Evolutionary conservation across 2,888 invertebrate species (phyloP).

Genomic region (Glaucopsyche alexis): DNA sequence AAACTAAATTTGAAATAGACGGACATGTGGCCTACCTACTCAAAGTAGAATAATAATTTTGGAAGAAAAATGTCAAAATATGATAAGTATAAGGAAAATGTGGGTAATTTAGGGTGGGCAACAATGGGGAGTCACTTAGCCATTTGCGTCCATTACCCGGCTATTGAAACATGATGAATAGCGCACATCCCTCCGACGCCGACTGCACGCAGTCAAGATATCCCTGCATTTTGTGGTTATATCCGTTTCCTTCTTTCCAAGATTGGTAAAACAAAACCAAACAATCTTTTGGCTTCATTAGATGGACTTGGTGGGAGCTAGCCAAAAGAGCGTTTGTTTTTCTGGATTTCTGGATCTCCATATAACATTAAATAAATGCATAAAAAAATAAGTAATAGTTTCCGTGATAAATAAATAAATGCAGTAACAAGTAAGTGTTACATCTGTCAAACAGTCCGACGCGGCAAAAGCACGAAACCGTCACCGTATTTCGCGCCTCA

Average conservation of each 20-base stretch:
- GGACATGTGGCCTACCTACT: no score
- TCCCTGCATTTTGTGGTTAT: constrained; percentile 6
- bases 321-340: not conserved
- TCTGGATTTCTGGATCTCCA: not conserved
- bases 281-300: not conserved
- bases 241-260: not conserved
- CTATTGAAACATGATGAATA: constrained; percentile 35
- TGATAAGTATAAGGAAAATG: constrained; percentile 26
- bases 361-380: not conserved
- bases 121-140: constrained; percentile 31
- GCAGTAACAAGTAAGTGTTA: constrained; percentile 1
- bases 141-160: constrained; percentile 35
- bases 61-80: constrained; percentile 21
- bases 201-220: constrained; percentile 21
- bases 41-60: not conserved
- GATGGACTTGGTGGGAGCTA: not conserved
- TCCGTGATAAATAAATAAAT: not conserved
- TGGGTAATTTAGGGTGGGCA: constrained; percentile 18
- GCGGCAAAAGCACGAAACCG: constrained; percentile 64
- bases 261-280: not conserved
- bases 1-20: no score
- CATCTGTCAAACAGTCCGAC: constrained; percentile 46
- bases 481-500: constrained; percentile 63
- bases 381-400: not conserved
- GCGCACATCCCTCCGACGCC: constrained; percentile 28